Evolutionary conservation across 2,113 vertebrate genomes (phyloP).

Genomic region (Oreochromis aureus): DNA sequence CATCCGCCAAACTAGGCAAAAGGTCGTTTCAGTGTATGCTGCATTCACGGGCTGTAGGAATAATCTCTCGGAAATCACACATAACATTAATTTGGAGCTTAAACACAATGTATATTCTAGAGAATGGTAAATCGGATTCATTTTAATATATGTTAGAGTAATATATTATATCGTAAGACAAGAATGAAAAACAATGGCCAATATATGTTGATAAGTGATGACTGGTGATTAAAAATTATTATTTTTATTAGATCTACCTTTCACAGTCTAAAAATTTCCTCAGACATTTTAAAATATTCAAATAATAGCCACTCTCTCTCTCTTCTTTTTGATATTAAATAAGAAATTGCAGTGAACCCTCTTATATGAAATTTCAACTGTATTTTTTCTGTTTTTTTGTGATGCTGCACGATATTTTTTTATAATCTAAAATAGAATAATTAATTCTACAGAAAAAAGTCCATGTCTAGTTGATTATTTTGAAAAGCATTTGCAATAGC

Average conservation of each 20-base stretch:
- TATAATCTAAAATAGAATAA: neutral
- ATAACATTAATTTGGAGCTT: rapidly evolving
- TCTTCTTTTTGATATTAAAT: neutral
- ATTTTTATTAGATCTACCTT: neutral
- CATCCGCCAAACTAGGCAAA: constrained; percentile 82
- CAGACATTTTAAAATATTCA: neutral
- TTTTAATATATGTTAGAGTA: neutral
- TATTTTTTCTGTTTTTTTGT: neutral
- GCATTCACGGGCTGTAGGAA: neutral
- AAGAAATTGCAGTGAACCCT: neutral
- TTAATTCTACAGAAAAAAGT: neutral
- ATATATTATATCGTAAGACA: neutral
- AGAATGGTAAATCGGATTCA: neutral
- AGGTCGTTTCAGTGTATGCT: constrained; percentile 75
- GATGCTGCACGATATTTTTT: neutral
- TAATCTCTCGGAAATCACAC: neutral
- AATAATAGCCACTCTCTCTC: neutral
- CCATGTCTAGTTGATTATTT: neutral
- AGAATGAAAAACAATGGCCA: neutral
- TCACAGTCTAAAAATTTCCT: neutral
- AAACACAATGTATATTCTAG: neutral
- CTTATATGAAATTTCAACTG: neutral
- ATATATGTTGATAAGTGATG: neutral
- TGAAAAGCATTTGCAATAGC: neutral
- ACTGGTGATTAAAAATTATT: neutral